Percentiles rank a stretch among this genome's conserved stretches.
Evolutionary conservation across 2,113 vertebrate species (phyloP).

Genomic region (Gnathonemus echidnorhynchus): DNA sequence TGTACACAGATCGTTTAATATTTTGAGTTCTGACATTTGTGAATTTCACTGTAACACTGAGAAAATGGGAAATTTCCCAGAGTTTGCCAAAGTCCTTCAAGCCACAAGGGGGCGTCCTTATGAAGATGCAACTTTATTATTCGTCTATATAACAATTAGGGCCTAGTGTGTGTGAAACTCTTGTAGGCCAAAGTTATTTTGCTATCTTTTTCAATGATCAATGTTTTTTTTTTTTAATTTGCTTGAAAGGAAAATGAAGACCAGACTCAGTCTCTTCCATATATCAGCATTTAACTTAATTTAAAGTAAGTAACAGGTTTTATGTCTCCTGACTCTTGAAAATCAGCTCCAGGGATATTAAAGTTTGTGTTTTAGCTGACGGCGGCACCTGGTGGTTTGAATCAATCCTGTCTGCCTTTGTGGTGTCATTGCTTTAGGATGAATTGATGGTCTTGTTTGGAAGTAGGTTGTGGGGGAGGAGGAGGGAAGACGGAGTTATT

Average conservation of each 20-base stretch:
- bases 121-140: not conserved
- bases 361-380: not conserved
- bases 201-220: not conserved
- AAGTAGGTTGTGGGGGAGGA: not conserved
- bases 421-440: slow-evolving; percentile 13
- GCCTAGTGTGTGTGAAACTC: not conserved
- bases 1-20: not conserved
- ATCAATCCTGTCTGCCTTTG: not conserved
- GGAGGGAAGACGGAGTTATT: not conserved
- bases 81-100: not conserved
- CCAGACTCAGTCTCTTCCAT: not conserved
- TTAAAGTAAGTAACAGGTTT: not conserved
- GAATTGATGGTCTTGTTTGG: slow-evolving; percentile 12
- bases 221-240: not conserved
- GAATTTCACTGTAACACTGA: not conserved
- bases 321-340: not conserved
- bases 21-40: not conserved
- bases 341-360: not conserved
- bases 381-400: not conserved
- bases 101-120: not conserved
- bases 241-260: not conserved
- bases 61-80: not conserved
- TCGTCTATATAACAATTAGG: not conserved
- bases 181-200: not conserved
- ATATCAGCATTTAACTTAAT: not conserved